Evolutionary conservation across 2,797 vertebrate genomes (phyloP).

Genomic region (Pseudochaenichthys georgianus): DNA sequence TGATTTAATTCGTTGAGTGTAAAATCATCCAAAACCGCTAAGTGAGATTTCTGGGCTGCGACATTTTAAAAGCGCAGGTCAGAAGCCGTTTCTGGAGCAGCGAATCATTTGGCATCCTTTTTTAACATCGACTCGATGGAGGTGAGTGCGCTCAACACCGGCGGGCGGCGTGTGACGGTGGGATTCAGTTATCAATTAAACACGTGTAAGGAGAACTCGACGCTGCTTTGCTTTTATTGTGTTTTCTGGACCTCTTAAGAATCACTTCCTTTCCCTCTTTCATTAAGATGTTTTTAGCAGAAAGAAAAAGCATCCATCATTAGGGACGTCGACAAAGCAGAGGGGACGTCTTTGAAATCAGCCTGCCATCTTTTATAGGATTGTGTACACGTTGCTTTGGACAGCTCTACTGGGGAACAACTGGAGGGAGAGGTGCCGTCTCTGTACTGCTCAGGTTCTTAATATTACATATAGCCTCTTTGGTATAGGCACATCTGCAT

Average conservation of each 20-base stretch:
- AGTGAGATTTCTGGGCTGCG: conserved; percentile 66
- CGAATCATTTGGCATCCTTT: conserved; percentile 42
- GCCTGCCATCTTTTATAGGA: conserved; percentile 29
- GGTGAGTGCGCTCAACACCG: conserved; percentile 30
- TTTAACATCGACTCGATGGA: conserved; percentile 34
- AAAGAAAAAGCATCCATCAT: conserved; percentile 21
- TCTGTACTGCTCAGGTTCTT: conserved; percentile 59
- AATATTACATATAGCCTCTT: conserved; percentile 88
- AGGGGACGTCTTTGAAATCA: conserved; percentile 8
- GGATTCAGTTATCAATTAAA: conserved; percentile 74
- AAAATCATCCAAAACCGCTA: conserved; percentile 68
- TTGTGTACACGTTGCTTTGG: conserved; percentile 40
- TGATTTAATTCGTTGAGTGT: conserved; percentile 73
- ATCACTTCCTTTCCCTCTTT: conserved; percentile 18
- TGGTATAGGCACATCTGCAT: conserved; percentile 89
- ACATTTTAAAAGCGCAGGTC: conserved; percentile 62
- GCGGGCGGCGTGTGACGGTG: conserved; percentile 46
- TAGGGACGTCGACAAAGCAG: conserved; percentile 24
- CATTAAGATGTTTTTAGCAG: neutral
- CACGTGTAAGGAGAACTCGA: conserved; percentile 59
- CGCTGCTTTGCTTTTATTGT: conserved; percentile 48
- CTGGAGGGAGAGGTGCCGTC: conserved; percentile 62
- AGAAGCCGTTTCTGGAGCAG: conserved; percentile 43
- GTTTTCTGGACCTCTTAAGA: conserved; percentile 26
- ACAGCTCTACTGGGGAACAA: conserved; percentile 45